phyloP scores from a whole-genome alignment of 2,888 invertebrate genomes.

The Lithophane semibrunnea region DNA sequence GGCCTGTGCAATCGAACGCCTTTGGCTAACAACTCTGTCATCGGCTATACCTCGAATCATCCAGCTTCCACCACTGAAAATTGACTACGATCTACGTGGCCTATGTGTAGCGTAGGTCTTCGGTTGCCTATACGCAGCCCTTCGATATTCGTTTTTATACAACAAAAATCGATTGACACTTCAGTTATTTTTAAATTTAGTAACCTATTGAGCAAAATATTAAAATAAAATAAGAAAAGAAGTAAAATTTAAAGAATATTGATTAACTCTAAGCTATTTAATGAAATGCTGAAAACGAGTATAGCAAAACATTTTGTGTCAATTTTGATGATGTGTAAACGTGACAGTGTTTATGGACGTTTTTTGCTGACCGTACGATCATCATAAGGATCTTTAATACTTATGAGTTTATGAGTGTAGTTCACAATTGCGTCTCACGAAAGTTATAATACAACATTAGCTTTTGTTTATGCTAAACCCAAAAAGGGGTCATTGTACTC shows the following conservation, averaged over 20 bases:
- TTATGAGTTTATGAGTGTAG: no score
- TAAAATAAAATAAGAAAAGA: not conserved
- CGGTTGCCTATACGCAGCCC: not conserved
- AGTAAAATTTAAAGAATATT: not conserved
- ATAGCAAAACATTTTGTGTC: not conserved
- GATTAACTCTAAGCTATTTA: not conserved
- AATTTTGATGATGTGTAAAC: not conserved
- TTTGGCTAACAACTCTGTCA: not conserved
- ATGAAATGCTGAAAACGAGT: not conserved
- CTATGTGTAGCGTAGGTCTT: no score
- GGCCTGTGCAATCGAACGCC: not conserved
- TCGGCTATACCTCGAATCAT: not conserved
- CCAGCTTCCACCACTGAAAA: not conserved
- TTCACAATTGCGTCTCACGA: not conserved
- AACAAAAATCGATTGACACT: not conserved
- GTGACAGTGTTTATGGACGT: not conserved
- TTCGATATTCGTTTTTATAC: not conserved
- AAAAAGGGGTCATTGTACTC: no score
- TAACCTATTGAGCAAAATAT: not conserved
- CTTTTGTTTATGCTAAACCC: no score
- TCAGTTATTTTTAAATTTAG: not conserved
- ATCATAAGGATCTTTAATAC: not conserved
- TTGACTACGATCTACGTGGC: not conserved
- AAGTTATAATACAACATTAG: conserved; percentile 2
- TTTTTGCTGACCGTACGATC: not conserved